phyloP scores from a whole-genome alignment of 37 sponge, comb jelly and placozoan genomes.

The Spongia lamella region DNA sequence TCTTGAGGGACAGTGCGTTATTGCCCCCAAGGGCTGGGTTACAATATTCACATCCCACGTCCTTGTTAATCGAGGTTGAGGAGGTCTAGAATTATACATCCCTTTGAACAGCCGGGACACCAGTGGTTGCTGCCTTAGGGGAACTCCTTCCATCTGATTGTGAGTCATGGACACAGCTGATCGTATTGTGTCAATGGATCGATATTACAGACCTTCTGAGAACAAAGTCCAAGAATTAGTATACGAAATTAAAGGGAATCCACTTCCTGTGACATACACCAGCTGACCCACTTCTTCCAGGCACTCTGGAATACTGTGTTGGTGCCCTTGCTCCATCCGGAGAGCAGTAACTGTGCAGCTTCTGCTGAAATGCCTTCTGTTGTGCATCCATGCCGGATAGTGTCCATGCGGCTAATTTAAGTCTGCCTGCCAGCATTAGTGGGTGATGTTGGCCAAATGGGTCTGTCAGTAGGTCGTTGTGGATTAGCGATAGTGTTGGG shows the following conservation, averaged over 20 bases:
- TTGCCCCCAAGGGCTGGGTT: too few species aligned
- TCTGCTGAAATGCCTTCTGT: slow-evolving; percentile 19
- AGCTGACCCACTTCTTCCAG: slow-evolving; percentile 46
- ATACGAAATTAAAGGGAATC: slow-evolving; percentile 40
- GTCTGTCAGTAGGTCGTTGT: slow-evolving; percentile 12
- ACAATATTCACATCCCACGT: too few species aligned
- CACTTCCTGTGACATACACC: slow-evolving; percentile 18
- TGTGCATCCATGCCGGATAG: slow-evolving; percentile 31
- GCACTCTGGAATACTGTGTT: slow-evolving; percentile 32
- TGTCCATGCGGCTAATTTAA: slow-evolving; percentile 59
- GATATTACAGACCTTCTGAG: neutral
- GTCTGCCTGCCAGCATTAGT: neutral
- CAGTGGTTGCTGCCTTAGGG: too few species aligned
- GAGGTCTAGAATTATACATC: too few species aligned
- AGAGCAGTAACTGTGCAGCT: slow-evolving; percentile 20
- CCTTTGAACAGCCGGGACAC: too few species aligned
- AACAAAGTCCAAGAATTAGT: slow-evolving; percentile 15
- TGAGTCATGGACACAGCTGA: too few species aligned
- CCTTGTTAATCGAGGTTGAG: too few species aligned
- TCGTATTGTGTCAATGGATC: too few species aligned
- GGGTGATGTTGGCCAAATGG: slow-evolving; percentile 16
- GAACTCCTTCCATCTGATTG: too few species aligned
- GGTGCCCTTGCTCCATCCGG: slow-evolving; percentile 36
- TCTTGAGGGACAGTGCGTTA: too few species aligned
- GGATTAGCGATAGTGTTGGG: slow-evolving; percentile 7